Base-by-base conservation (phyloP, 35 echinoderm and acorn worm species). In the Eucidaris tribuloides region DNA sequence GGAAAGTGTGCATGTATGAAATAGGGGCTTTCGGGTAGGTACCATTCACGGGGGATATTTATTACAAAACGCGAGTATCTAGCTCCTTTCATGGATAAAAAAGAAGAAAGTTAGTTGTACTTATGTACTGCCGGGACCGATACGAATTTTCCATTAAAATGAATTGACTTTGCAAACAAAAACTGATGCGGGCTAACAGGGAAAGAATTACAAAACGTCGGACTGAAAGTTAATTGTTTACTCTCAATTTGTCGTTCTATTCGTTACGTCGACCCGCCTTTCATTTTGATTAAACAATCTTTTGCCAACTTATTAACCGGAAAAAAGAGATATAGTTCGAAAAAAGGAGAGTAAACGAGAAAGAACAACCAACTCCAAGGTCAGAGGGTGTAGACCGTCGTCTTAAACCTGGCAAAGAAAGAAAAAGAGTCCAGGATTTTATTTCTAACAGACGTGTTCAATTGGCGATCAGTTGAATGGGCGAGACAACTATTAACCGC, bases 161-260 rank as follows among this genome's bases (percentile, higher is more conserved):
- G 9, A 72, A 72, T 72, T 72, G 66, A 72, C 66, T 72, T 42
- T 20, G 66, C 66, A 72, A 72, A 72, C 66, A 52, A 52, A 52
- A 52, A n/a, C n/a, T 9, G 48, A 52, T 52, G 48, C 9, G n/a
- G 48, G 48, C 9, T n/a, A 52, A 52, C 9, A n/a, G 48, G 48
- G 48, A 11, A 52, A 52, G 9, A 52, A 11, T 9, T 9, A 52
- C 9, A 52, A 11, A 9, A n/a, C 9, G 9, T 11, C 48, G n/a
- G 48, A 52, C 48, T 11, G n/a, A 52, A 52, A 52, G n/a, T 27
- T 25, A 63, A 63, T 31, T 63, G 60, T 63, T 63, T 63, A 63
- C 60, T 63, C 27, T 31, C 36, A 63, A 63, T 63, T 63, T 63
- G 60, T 63, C 60, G 24, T 33, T 17, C 22, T 33, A 63, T 63